Conservation (phyloP, 2,888 invertebrate species). For the Cecidostiba fungosa region DNA sequence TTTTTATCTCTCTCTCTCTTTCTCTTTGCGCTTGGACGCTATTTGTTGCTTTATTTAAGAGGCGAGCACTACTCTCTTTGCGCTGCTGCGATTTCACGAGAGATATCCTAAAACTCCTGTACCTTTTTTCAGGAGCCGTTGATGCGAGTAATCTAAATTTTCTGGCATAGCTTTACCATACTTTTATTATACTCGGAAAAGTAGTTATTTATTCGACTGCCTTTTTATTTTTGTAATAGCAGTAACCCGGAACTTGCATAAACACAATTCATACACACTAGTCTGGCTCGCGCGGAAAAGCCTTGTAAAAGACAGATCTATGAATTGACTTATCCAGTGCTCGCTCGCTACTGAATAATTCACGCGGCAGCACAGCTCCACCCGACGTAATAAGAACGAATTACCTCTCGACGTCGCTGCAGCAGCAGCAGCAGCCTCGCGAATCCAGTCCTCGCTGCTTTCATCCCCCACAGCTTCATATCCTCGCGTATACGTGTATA, state of each 20-base stretch:
- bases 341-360: conserved; percentile 51
- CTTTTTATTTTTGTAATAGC: background rate
- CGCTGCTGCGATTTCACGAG: background rate
- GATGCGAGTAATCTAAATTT: background rate
- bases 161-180: background rate
- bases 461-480: conserved; percentile 2
- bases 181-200: too few species aligned
- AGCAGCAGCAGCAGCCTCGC: background rate
- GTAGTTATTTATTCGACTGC: too few species aligned
- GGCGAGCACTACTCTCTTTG: background rate
- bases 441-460: conserved; percentile 22
- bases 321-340: conserved; percentile 56
- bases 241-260: background rate
- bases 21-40: background rate
- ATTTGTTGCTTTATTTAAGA: conserved; percentile 34
- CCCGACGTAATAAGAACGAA: conserved; percentile 55
- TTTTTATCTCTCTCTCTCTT: background rate
- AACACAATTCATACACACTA: background rate
- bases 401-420: conserved; percentile 29
- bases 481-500: background rate
- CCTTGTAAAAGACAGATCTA: conserved; percentile 45
- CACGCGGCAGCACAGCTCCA: background rate
- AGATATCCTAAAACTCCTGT: background rate
- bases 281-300: background rate
- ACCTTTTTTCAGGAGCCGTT: background rate